phyloP scores from a whole-genome alignment of 2,888 invertebrate species.

The Coronaproctus castanopsis region DNA sequence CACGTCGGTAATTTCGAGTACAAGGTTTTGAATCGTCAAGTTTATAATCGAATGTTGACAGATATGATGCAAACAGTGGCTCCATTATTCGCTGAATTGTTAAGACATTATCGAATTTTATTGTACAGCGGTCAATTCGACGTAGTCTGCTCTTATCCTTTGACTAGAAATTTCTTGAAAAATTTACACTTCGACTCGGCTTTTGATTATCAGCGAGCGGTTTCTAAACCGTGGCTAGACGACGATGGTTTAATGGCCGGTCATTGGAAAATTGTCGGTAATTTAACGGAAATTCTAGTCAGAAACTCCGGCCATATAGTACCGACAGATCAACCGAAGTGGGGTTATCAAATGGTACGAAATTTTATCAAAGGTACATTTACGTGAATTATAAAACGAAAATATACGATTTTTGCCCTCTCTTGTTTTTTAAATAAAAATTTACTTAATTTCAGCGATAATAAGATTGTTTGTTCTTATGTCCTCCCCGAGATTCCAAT shows the following conservation, averaged over 20 bases:
- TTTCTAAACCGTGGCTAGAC: constrained; percentile 46
- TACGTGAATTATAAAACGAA: too few species aligned
- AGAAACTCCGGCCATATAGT: constrained; percentile 68
- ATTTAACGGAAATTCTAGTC: constrained; percentile 50
- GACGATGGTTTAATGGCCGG: constrained; percentile 49
- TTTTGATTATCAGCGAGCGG: constrained; percentile 41
- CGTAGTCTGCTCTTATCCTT: constrained; percentile 70
- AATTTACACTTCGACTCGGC: constrained; percentile 46
- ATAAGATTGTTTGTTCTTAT: too few species aligned
- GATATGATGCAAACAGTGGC: constrained; percentile 70
- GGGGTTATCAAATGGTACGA: too few species aligned
- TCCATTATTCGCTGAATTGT: constrained; percentile 43
- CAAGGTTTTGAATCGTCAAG: constrained; percentile 36
- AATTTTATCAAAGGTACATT: too few species aligned
- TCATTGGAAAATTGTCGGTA: constrained; percentile 48
- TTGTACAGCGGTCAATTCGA: constrained; percentile 82
- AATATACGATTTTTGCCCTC: too few species aligned
- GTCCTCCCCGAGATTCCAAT: too few species aligned
- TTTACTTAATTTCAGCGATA: too few species aligned
- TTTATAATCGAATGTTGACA: constrained; percentile 45
- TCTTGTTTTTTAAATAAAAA: too few species aligned
- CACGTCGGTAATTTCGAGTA: constrained; percentile 68
- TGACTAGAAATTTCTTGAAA: constrained; percentile 57
- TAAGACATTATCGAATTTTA: constrained; percentile 47
- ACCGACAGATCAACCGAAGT: constrained; percentile 59